Base-by-base conservation (phyloP, 2,888 invertebrate genomes). In the Druceiella hillmani region DNA sequence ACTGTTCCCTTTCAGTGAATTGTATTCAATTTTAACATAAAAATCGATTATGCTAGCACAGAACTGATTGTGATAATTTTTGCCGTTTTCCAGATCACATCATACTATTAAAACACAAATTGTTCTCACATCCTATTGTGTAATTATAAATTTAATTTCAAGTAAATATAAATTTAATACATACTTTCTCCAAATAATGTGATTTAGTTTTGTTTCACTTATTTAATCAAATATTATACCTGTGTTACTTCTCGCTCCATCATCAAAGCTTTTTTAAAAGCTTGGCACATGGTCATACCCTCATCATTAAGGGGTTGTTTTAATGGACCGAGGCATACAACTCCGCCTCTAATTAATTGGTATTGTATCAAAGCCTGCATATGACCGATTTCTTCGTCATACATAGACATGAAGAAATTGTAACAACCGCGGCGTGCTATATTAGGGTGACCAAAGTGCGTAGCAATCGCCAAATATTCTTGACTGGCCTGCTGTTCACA, bases 371-470 rank as follows among this genome's bases (percentile, higher is more conserved):
- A 52, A 29, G 50, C 45, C 35, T 55, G 50, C 55, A 55, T 56
- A 33, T 61, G 60, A 11, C 44, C 41, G 5, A 59, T 36, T 48
- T 60, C 59, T 39, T 60, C 59, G 10, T 55, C 44, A 44, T 55
- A 58, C 59, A 60, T 58, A 44, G 49, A 55, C 56, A 60, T 57
- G 36, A 58, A 60, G 38, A 52, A 58, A 1, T 54, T 55, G 7
- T 57, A 58, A 10, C 52, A 50, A 2, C 60, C 61, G 15, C 47
- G 40, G 26, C 46, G 45, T n/a, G 54, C 52, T 12, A 50, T 38
- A 33, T 44, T 46, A 2, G 58, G 52, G 25, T 59, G 56, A 3
- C 57, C 40, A 34, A 59, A 60, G 17, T 38, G 34, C 6, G 55
- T 51, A 17, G 58, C 60, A 39, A 60, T 51, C 11, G 45, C 52